These are phyloP conservation scores for Plecturocebus donacophilus DNA, from an alignment of 2,113 vertebrate genomes.

Conservation along the genomic window DNA sequence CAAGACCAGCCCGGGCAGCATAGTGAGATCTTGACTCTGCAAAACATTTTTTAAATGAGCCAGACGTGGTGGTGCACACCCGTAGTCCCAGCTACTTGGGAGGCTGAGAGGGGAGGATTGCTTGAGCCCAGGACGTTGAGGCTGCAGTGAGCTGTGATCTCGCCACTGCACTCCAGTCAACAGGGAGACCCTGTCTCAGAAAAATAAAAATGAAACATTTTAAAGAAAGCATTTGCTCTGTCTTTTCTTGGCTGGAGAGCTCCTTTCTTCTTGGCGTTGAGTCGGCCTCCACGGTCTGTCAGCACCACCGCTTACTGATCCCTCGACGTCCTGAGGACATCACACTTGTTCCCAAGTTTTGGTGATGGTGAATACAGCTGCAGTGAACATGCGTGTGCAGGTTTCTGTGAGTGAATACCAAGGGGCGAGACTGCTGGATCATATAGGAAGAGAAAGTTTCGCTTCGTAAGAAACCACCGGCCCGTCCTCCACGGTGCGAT, in stretches of 20 bases:
- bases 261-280: rapidly evolving
- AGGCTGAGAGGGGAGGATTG: too few species aligned
- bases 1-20: too few species aligned
- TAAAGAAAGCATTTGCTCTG: too few species aligned
- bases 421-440: rapidly evolving
- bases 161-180: too few species aligned
- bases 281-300: not conserved
- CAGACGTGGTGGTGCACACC: too few species aligned
- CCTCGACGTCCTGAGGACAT: rapidly evolving
- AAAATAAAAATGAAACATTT: too few species aligned
- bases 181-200: too few species aligned
- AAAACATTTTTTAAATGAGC: too few species aligned
- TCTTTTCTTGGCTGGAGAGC: rapidly evolving
- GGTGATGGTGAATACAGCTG: not conserved
- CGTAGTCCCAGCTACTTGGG: too few species aligned
- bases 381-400: not conserved
- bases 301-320: rapidly evolving
- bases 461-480: not conserved
- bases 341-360: not conserved
- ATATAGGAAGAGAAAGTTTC: rapidly evolving
- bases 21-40: too few species aligned
- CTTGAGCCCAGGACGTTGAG: too few species aligned
- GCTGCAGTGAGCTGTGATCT: too few species aligned
- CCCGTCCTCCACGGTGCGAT: rapidly evolving
- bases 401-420: not conserved